phyloP scores from a whole-genome alignment of 2,113 vertebrate species.

The Turdus rufiventris region DNA sequence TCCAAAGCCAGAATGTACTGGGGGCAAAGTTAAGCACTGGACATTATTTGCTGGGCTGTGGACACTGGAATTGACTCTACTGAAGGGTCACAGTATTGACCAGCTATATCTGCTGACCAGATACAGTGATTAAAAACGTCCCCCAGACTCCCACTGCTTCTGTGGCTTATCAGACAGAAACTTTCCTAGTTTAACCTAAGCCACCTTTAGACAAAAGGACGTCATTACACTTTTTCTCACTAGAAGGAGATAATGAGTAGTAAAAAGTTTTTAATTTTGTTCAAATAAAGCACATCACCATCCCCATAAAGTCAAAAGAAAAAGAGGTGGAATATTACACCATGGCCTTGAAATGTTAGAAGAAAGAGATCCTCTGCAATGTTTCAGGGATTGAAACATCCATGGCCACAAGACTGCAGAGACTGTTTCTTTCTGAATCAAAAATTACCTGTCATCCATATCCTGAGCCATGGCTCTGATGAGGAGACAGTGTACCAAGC shows the following conservation, averaged over 20 bases:
- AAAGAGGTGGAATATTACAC: background rate
- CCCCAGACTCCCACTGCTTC: background rate
- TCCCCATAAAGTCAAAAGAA: background rate
- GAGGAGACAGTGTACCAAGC: background rate
- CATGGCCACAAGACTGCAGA: conserved; percentile 24
- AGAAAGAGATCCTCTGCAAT: background rate
- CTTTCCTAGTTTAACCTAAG: background rate
- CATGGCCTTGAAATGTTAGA: background rate
- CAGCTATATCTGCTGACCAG: background rate
- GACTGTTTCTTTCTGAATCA: conserved; percentile 26
- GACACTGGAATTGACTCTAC: background rate
- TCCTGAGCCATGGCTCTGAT: background rate
- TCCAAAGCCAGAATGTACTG: background rate
- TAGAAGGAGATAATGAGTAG: background rate
- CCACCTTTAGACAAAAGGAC: background rate
- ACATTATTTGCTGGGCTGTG: background rate
- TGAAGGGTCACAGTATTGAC: background rate
- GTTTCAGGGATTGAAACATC: background rate
- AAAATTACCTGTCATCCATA: conserved; percentile 62
- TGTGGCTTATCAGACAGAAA: background rate
- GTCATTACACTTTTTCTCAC: background rate
- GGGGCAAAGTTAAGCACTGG: background rate
- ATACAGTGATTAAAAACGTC: background rate
- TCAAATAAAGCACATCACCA: background rate
- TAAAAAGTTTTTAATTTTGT: background rate